Percentiles rank a stretch among this genome's conserved stretches.
Evolutionary conservation across 2,888 invertebrate species (phyloP).

Genomic region (Microchrysa polita): DNA sequence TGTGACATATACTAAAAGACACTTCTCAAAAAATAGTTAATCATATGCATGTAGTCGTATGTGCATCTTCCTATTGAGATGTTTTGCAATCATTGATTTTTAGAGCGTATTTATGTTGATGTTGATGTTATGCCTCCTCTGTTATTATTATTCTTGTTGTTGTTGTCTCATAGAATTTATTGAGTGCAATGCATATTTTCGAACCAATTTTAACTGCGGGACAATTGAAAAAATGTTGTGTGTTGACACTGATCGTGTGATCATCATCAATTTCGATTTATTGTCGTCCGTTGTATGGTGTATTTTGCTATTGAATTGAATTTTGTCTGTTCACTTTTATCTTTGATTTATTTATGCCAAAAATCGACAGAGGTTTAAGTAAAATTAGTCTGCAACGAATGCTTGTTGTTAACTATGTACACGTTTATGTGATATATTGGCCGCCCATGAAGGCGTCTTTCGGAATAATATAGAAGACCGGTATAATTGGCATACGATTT

Average conservation of each 20-base stretch:
- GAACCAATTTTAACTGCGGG: neutral
- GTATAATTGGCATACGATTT: no score
- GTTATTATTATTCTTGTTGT: neutral
- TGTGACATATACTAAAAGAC: neutral
- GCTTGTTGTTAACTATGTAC: constrained; percentile 3
- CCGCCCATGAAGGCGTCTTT: constrained; percentile 25
- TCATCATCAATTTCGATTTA: constrained; percentile 27
- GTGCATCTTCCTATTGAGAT: no score
- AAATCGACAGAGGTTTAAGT: constrained; percentile 43
- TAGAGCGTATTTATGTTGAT: no score
- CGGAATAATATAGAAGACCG: no score
- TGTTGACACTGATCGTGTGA: constrained; percentile 40
- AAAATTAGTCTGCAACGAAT: constrained; percentile 38
- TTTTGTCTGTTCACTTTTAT: no score
- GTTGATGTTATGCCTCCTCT: neutral
- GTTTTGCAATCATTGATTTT: no score
- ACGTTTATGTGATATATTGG: constrained; percentile 22
- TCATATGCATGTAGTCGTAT: neutral
- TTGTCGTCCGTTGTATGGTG: constrained; percentile 6
- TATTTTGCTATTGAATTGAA: no score
- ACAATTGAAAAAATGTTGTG: neutral
- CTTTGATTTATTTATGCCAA: constrained; percentile 40
- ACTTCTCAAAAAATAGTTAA: neutral
- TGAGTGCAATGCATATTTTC: neutral
- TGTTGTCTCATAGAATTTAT: neutral